Evolutionary conservation across 2,888 invertebrate genomes (phyloP).

Genomic region (Drosophila atripex): DNA sequence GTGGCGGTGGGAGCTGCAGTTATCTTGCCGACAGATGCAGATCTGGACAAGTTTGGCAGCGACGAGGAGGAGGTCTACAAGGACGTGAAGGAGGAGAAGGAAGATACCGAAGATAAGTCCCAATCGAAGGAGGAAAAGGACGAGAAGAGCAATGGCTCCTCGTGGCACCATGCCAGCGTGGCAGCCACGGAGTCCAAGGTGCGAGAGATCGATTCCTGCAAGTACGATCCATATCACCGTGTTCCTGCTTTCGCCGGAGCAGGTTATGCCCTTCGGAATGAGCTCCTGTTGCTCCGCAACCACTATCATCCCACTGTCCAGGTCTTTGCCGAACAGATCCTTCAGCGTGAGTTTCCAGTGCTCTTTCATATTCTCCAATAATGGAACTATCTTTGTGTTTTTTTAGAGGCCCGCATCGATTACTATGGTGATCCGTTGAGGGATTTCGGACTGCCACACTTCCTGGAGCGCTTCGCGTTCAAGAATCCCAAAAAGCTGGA

Average conservation of each 20-base stretch:
- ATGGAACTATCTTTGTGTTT: neutral
- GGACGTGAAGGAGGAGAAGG: slow-evolving; percentile 65
- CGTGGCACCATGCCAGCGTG: slow-evolving; percentile 81
- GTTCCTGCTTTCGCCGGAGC: slow-evolving; percentile 95
- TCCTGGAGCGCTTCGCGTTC: slow-evolving; percentile 97
- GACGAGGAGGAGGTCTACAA: slow-evolving; percentile 82
- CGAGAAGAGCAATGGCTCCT: slow-evolving; percentile 65
- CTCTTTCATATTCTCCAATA: neutral
- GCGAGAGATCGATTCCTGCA: slow-evolving; percentile 72
- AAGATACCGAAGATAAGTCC: slow-evolving; percentile 48
- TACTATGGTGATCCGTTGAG: slow-evolving; percentile 97
- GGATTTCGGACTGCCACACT: slow-evolving; percentile 95
- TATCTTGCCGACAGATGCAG: slow-evolving; percentile 48
- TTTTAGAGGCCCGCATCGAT: slow-evolving; percentile 88
- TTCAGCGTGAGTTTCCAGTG: slow-evolving; percentile 86
- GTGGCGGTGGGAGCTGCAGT: slow-evolving; percentile 1
- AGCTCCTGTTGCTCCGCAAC: slow-evolving; percentile 88
- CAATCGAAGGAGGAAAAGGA: slow-evolving; percentile 58
- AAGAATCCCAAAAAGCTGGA: slow-evolving; percentile 93
- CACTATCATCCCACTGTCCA: slow-evolving; percentile 97
- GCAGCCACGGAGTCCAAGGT: slow-evolving; percentile 57
- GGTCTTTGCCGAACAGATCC: slow-evolving; percentile 92
- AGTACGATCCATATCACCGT: slow-evolving; percentile 89
- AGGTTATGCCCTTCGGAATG: slow-evolving; percentile 88
- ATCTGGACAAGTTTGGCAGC: slow-evolving; percentile 81